Evolutionary conservation across 1,140 invertebrate genomes (phyloP).

Genomic region (Apocrypta bakeri): DNA sequence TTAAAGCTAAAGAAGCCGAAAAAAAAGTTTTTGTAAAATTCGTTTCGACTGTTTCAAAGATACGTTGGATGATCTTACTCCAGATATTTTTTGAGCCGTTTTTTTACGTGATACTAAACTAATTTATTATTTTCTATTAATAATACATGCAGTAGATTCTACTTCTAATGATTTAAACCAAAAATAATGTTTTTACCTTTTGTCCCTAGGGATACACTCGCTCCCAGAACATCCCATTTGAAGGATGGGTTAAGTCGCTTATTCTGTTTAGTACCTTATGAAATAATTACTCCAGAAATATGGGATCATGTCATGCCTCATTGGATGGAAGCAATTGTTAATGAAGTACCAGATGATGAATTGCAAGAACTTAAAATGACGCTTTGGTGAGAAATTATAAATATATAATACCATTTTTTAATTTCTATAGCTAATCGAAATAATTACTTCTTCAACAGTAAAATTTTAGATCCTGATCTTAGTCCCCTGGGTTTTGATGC

Average conservation of each 20-base stretch:
- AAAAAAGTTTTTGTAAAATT: no score
- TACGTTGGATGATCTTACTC: no score
- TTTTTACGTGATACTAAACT: no score
- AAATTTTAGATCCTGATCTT: conserved; percentile 97
- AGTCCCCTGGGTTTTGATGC: conserved; percentile 95
- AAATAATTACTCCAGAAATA: conserved; percentile 95
- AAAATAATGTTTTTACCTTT: not conserved
- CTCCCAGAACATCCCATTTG: conserved; percentile 92
- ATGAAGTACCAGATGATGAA: conserved; percentile 95
- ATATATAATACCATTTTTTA: conserved; percentile 6
- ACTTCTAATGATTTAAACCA: no score
- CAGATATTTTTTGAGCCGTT: no score
- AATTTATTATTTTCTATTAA: no score
- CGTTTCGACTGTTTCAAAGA: no score
- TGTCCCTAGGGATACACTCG: conserved; percentile 85
- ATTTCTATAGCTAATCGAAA: not conserved
- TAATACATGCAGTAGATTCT: no score
- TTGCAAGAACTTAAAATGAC: conserved; percentile 93
- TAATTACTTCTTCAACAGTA: conserved; percentile 76
- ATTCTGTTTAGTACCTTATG: conserved; percentile 97
- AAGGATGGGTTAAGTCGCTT: conserved; percentile 94
- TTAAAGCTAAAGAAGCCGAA: no score
- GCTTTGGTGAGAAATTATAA: conserved; percentile 78
- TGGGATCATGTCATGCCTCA: conserved; percentile 99
- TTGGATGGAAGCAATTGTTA: conserved; percentile 98